These are phyloP conservation scores for Oophaga sylvatica DNA, from an alignment of 2,797 vertebrate species.

Conservation along the genomic window DNA sequence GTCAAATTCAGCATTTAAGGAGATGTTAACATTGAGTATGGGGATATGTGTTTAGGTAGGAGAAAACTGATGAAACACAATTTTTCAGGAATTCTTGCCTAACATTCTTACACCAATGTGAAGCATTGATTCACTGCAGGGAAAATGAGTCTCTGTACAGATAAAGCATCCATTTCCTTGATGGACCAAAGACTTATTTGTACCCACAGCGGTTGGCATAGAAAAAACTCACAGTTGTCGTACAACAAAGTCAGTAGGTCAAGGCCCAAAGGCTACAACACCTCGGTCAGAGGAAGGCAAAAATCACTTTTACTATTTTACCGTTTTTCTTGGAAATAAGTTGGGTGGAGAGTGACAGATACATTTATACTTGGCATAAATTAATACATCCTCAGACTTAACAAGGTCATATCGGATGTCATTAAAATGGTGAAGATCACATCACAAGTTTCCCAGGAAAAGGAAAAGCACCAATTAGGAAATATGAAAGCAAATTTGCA, in stretches of 20 bases:
- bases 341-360: neutral
- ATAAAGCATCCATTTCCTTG: conserved; percentile 1
- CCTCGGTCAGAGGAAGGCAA: neutral
- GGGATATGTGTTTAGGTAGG: neutral
- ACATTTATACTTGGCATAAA: neutral
- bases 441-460: neutral
- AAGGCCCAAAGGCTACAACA: neutral
- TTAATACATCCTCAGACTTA: neutral
- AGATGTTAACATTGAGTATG: neutral
- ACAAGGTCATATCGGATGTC: neutral
- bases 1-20: neutral
- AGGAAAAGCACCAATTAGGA: neutral
- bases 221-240: neutral
- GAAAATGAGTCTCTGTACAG: neutral
- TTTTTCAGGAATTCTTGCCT: neutral
- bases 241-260: neutral
- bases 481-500: neutral
- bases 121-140: neutral
- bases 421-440: neutral
- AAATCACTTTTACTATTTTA: neutral
- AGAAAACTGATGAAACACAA: neutral
- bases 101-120: conserved; percentile 1
- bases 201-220: neutral
- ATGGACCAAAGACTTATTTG: neutral
- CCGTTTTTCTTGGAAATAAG: neutral